A percentile compares a stretch with the other conserved stretches of the same genome.
phyloP scores from a whole-genome alignment of 2,888 invertebrate genomes.

The Oligia fasciuncula region DNA sequence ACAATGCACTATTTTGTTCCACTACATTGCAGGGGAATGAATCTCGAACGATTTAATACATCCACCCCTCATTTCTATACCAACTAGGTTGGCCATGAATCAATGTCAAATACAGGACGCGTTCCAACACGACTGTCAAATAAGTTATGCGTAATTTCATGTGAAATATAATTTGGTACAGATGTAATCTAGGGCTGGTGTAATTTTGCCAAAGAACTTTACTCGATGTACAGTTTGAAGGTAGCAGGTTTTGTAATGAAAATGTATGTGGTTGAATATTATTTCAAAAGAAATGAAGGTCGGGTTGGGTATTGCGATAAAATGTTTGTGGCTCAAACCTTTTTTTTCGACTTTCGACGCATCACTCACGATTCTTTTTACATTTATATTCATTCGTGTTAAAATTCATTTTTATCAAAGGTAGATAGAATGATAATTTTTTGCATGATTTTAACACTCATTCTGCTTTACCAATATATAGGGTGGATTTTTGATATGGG shows the following conservation, averaged over 20 bases:
- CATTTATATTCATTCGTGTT: neutral
- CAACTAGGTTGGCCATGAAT: slow-evolving; percentile 60
- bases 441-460: too few species aligned
- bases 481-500: too few species aligned
- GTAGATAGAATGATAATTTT: neutral
- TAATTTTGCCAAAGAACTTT: slow-evolving; percentile 33
- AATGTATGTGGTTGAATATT: slow-evolving; percentile 2
- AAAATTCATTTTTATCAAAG: slow-evolving; percentile 11
- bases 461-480: too few species aligned
- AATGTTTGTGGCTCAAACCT: neutral
- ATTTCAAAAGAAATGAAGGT: slow-evolving; percentile 7
- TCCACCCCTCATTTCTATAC: slow-evolving; percentile 50
- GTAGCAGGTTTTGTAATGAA: slow-evolving; percentile 5
- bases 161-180: slow-evolving; percentile 59
- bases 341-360: neutral
- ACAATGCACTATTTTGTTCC: slow-evolving; percentile 70
- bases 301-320: neutral
- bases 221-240: slow-evolving; percentile 10
- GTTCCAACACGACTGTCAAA: slow-evolving; percentile 63
- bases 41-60: slow-evolving; percentile 66
- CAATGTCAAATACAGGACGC: slow-evolving; percentile 67
- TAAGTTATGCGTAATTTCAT: slow-evolving; percentile 67
- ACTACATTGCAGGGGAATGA: slow-evolving; percentile 69
- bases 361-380: slow-evolving; percentile 5
- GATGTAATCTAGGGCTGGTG: slow-evolving; percentile 51